A percentile compares a stretch with the other conserved stretches of the same genome.
Evolutionary conservation across 2,113 vertebrate species (phyloP).

Genomic region (Eptatretus burgeri): DNA sequence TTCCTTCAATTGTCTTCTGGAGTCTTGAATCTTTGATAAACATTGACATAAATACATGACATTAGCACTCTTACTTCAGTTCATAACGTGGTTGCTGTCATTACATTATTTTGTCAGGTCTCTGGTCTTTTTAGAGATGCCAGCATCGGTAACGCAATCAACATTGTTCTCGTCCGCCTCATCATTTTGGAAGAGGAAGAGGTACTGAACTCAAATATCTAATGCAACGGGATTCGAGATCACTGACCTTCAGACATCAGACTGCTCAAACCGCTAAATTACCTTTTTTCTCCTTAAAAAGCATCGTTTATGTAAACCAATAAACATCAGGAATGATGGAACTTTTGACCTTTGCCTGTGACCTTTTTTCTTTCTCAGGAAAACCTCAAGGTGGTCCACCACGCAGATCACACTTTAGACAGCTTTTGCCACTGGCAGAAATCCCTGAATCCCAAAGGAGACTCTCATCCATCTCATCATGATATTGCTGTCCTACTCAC

Average conservation of each 20-base stretch:
- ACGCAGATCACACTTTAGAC: constrained; percentile 58
- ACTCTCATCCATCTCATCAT: constrained; percentile 66
- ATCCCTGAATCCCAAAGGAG: constrained; percentile 66
- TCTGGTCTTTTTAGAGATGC: constrained; percentile 68
- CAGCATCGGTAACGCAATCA: constrained; percentile 79
- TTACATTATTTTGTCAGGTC: constrained; percentile 23
- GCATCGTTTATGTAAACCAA: no score
- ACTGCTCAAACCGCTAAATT: no score
- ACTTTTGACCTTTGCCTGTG: no score
- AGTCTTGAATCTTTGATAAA: no score
- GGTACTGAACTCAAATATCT: constrained; percentile 17
- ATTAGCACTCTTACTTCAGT: no score
- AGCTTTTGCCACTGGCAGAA: constrained; percentile 98
- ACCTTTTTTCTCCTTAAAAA: no score
- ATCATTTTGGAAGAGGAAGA: constrained; percentile 75
- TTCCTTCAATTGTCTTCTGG: no score
- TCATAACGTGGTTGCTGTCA: no score
- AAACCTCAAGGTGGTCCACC: constrained; percentile 69
- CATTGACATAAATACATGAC: no score
- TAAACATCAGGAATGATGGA: no score
- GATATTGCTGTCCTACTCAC: constrained; percentile 69
- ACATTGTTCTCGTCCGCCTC: constrained; percentile 64
- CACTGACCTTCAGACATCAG: no score
- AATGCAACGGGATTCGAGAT: no score
- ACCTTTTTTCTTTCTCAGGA: constrained; percentile 16